Percentiles rank a stretch among this genome's conserved stretches.
Evolutionary conservation across 2,113 vertebrate species (phyloP).

Genomic region (Benitochromis conjunctus): DNA sequence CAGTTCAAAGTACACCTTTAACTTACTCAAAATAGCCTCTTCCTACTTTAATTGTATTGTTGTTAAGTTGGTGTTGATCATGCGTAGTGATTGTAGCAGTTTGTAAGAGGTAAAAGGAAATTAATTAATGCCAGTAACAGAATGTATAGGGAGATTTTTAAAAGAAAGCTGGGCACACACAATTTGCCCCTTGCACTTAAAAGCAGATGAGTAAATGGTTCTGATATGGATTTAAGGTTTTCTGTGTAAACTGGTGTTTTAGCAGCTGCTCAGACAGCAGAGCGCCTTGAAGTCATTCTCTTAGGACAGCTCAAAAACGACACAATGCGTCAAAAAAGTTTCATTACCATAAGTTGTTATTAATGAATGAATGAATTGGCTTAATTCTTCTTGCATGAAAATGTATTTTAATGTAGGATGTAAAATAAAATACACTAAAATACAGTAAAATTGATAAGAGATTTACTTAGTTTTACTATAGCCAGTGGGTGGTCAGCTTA

Average conservation of each 20-base stretch:
- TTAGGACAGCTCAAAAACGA: background rate
- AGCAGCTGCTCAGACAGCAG: background rate
- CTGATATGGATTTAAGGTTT: background rate
- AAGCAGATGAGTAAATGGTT: background rate
- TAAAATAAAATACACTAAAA: background rate
- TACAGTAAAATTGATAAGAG: background rate
- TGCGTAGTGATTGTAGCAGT: background rate
- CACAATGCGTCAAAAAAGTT: background rate
- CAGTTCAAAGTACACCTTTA: background rate
- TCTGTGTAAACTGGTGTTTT: background rate
- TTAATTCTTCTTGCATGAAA: background rate
- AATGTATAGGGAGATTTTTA: background rate
- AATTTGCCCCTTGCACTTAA: background rate
- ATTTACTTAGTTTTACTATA: background rate
- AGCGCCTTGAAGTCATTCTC: too few relatives aligned
- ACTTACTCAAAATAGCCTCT: background rate
- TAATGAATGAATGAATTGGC: background rate
- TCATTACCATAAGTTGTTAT: background rate
- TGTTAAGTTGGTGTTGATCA: background rate
- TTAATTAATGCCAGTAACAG: background rate
- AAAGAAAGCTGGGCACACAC: background rate
- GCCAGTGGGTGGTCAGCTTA: background rate
- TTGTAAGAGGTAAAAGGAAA: background rate
- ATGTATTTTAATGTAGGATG: background rate
- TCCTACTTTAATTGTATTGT: background rate